Base-by-base conservation (phyloP, 1,140 invertebrate genomes). In the Idris sp. region DNA sequence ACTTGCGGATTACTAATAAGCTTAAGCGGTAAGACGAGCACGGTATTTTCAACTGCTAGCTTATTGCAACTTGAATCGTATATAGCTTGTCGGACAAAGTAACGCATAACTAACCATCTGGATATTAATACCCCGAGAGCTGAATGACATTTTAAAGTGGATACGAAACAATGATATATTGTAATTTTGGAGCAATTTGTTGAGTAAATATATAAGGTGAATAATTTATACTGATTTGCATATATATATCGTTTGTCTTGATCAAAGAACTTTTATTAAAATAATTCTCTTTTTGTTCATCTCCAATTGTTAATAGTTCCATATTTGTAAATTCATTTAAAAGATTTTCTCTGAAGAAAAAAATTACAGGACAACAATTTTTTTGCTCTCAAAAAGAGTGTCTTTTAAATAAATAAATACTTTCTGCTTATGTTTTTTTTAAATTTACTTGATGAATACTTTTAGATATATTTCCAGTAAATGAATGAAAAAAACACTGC, bases 1-100 rank as follows among this genome's bases (percentile, higher is more conserved):
- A 74, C 71, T 65, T 54, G 54, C n/a, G 71, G 71, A 74, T 74
- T 74, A 74, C 48, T 46, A 35, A 67, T 61, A 74, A 67, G 71
- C 61, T 56, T 19, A 2, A 10, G 36, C 11, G 18, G 58, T 74
- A 74, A 74, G 61, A 74, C 40, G 62, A 74, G 33, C 26, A 22
- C 36, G 19, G 18, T 49, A 49, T 36, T 28, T 72, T 64, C 58
- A 64, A 51, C 68, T 64, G 43, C 19, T 48, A 9, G 61, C 16
- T 48, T 48, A 54, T 61, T 46, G 67, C 54, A 48, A 65, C 61
- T 73, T 53, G 53, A 74, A 74, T 33, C 43, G 49, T 38, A n/a
- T n/a, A n/a, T n/a, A 25, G 69, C 46, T 65, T 59, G 61, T 74
- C 59, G 53, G 40, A 38, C 15, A 10, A 54, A 74, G 41, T 65